These are phyloP conservation scores for Dichetophora obliterata DNA, from an alignment of 2,888 invertebrate genomes.

Conservation along the genomic window DNA sequence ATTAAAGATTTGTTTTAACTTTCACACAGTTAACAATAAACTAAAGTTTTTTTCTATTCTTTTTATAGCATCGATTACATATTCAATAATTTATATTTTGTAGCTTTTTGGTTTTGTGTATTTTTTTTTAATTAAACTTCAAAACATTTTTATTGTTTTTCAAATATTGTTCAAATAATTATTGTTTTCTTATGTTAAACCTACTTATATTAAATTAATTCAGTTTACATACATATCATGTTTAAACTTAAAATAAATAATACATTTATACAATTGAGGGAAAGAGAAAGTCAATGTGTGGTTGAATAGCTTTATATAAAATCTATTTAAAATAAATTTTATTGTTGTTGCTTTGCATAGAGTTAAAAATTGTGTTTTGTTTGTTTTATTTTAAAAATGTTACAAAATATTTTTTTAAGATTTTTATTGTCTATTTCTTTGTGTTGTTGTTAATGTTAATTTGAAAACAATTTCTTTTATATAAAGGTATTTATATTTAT, in stretches of 20 bases:
- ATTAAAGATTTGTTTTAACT: too few relatives aligned
- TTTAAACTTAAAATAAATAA: neutral
- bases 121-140: too few relatives aligned
- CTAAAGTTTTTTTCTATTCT: too few relatives aligned
- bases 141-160: too few relatives aligned
- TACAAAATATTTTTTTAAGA: slow-evolving; percentile 28
- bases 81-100: too few relatives aligned
- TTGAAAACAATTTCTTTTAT: slow-evolving; percentile 21
- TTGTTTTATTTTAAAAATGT: slow-evolving; percentile 14
- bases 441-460: slow-evolving; percentile 23
- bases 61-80: too few relatives aligned
- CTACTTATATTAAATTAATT: too few relatives aligned
- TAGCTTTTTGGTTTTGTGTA: too few relatives aligned
- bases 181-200: too few relatives aligned
- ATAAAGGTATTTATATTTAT: slow-evolving; percentile 27
- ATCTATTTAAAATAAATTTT: slow-evolving; percentile 7
- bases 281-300: neutral
- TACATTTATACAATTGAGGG: neutral
- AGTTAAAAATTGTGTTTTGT: neutral
- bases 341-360: neutral
- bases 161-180: too few relatives aligned
- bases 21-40: too few relatives aligned
- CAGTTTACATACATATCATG: too few relatives aligned
- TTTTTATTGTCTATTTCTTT: slow-evolving; percentile 39
- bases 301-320: neutral